Evolutionary conservation across 2,113 vertebrate species (phyloP).

Genomic region (Myrmecobius fasciatus): DNA sequence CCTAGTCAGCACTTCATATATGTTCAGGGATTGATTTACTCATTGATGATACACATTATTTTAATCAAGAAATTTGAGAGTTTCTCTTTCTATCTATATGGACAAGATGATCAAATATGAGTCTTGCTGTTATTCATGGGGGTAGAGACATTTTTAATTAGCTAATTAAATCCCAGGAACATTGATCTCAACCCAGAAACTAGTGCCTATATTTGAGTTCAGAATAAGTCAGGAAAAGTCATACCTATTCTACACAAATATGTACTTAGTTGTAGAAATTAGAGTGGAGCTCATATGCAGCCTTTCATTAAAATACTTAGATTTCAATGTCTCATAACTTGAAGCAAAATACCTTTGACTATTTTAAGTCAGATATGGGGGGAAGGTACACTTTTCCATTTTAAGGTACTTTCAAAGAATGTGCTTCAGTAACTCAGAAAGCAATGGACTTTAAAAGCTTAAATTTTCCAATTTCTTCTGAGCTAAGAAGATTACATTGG

Average conservation of each 20-base stretch:
- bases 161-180: not conserved
- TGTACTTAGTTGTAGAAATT: constrained; percentile 32
- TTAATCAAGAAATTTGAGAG: not conserved
- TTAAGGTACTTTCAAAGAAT: constrained; percentile 48
- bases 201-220: not conserved
- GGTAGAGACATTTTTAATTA: not conserved
- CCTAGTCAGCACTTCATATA: not conserved
- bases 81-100: not conserved
- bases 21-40: not conserved
- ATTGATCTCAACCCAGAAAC: not conserved
- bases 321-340: constrained; percentile 48
- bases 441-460: constrained; percentile 57
- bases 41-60: not conserved
- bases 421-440: constrained; percentile 63
- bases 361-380: constrained; percentile 37
- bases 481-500: constrained; percentile 30
- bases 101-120: not conserved
- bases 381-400: constrained; percentile 47
- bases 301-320: constrained; percentile 33
- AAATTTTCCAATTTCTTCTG: constrained; percentile 34
- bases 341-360: constrained; percentile 41
- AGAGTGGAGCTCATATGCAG: not conserved
- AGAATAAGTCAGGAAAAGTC: not conserved
- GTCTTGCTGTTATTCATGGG: not conserved
- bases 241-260: not conserved